A percentile compares a stretch with the other conserved stretches of the same genome.
These are phyloP conservation scores for Darevskia mixta DNA, from an alignment of 2,797 vertebrate genomes.

Conservation along the genomic window DNA sequence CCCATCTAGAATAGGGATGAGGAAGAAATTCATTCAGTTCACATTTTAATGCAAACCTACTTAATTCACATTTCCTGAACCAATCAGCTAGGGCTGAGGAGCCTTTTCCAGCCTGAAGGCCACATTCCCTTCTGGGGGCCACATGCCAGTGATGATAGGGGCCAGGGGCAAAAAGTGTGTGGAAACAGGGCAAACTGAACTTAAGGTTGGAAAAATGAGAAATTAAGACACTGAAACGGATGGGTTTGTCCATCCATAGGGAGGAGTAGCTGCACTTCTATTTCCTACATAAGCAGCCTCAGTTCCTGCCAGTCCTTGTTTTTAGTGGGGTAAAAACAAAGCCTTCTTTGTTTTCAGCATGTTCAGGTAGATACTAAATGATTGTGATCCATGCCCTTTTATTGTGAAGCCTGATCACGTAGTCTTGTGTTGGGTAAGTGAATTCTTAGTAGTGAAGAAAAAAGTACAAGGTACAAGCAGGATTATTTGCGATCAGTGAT, in stretches of 20 bases:
- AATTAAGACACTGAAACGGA: no score
- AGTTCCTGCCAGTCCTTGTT: not conserved
- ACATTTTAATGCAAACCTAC: no score
- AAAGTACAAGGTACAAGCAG: no score
- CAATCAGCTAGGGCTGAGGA: no score
- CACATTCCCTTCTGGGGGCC: no score
- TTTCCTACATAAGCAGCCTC: not conserved
- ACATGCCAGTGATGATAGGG: no score
- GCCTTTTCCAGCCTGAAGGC: no score
- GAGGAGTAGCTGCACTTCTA: not conserved
- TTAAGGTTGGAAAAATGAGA: no score
- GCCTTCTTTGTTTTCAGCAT: not conserved
- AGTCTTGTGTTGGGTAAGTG: not conserved
- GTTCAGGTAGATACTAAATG: not conserved
- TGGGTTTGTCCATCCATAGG: not conserved
- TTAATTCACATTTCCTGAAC: not conserved
- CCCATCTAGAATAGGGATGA: no score
- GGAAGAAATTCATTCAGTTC: no score
- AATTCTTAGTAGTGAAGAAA: not conserved
- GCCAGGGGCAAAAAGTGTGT: no score
- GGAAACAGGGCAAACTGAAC: no score
- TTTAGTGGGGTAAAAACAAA: not conserved
- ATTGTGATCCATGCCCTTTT: not conserved
- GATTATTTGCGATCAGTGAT: not conserved
- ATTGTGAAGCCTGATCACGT: not conserved